A percentile compares a stretch with the other conserved stretches of the same genome.
These are phyloP conservation scores for Suricata suricatta DNA, from an alignment of 2,113 vertebrate genomes.

Conservation along the genomic window DNA sequence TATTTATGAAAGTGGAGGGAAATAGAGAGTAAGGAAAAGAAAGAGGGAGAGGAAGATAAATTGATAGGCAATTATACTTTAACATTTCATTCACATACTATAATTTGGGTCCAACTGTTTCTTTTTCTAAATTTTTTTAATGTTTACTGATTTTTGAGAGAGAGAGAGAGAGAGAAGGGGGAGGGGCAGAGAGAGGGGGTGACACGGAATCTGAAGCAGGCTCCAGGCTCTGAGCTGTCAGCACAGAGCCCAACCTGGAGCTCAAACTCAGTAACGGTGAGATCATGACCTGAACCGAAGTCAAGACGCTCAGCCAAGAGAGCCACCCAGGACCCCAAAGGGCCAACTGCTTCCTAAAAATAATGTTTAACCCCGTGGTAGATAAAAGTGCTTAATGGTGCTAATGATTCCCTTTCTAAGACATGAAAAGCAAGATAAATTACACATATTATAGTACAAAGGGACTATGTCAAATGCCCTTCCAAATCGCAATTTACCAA, in stretches of 20 bases:
- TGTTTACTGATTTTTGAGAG: neutral
- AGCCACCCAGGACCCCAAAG: neutral
- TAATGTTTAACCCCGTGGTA: neutral
- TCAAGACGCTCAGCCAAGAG: too few relatives aligned
- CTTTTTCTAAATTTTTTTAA: neutral
- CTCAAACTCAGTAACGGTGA: too few relatives aligned
- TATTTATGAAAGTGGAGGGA: neutral
- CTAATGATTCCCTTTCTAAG: neutral
- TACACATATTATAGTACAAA: too few relatives aligned
- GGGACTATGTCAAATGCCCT: rapidly evolving
- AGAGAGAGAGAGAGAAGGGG: too few relatives aligned
- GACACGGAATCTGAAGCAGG: too few relatives aligned
- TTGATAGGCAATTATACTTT: neutral
- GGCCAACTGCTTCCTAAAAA: neutral
- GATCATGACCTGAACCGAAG: too few relatives aligned
- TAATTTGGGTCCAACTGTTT: neutral
- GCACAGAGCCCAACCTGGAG: too few relatives aligned
- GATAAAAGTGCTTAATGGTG: neutral
- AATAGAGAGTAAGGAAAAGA: neutral
- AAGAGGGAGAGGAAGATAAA: too few relatives aligned
- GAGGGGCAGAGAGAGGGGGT: too few relatives aligned
- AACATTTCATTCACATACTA: neutral
- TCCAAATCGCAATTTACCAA: neutral
- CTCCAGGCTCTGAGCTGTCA: too few relatives aligned
- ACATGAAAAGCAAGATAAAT: rapidly evolving